These are phyloP conservation scores for Chionomys nivalis DNA, from an alignment of 2,113 vertebrate species.

Conservation along the genomic window DNA sequence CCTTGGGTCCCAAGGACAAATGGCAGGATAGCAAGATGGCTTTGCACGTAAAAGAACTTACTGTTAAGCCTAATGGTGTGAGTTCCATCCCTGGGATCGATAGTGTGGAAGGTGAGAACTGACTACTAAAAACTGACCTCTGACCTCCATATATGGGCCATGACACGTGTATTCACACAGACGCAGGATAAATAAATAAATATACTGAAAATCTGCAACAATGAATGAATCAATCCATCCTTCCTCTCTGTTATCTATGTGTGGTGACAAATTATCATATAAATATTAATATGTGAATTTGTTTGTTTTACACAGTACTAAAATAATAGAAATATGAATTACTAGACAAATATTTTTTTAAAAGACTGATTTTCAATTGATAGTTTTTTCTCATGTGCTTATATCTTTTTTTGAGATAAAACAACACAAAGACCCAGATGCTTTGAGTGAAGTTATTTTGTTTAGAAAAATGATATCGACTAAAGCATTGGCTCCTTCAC, in stretches of 20 bases:
- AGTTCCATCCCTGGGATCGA: neutral
- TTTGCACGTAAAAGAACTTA: neutral
- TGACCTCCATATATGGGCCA: no score
- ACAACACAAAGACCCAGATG: neutral
- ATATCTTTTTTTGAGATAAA: neutral
- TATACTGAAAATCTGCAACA: neutral
- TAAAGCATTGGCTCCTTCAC: neutral
- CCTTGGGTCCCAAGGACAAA: neutral
- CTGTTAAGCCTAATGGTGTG: neutral
- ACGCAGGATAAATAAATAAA: no score
- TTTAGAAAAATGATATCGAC: slow-evolving; percentile 25
- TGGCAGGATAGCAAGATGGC: neutral
- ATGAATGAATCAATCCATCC: neutral
- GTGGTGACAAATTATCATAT: neutral
- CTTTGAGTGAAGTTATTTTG: neutral
- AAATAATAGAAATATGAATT: neutral
- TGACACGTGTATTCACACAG: neutral
- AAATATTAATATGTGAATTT: neutral
- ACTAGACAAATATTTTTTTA: neutral
- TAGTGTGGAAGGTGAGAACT: neutral
- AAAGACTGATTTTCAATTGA: neutral
- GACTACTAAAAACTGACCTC: neutral
- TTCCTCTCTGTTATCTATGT: neutral
- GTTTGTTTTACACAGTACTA: neutral
- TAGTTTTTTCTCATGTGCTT: neutral